phyloP scores from a whole-genome alignment of 2,113 vertebrate genomes.

The Pterocles gutturalis region DNA sequence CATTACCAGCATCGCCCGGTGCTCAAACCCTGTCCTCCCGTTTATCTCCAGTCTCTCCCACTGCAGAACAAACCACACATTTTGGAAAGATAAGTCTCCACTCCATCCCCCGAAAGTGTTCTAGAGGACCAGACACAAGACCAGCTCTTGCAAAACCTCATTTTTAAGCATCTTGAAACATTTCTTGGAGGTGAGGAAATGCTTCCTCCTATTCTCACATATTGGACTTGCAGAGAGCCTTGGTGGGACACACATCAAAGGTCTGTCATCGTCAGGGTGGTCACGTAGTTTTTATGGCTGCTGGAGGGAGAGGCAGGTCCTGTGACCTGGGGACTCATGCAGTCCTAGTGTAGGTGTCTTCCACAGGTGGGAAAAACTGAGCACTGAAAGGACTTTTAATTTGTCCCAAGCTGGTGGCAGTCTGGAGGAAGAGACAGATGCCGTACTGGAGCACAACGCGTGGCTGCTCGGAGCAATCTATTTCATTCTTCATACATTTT shows the following conservation, averaged over 20 bases:
- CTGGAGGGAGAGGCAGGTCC: not conserved
- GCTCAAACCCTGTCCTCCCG: rapidly evolving
- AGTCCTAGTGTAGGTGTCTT: not conserved
- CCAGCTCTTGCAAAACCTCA: not conserved
- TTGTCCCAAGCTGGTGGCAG: not conserved
- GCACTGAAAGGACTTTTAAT: not conserved
- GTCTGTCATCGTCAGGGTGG: not conserved
- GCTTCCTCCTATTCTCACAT: not conserved
- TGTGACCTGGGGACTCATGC: not conserved
- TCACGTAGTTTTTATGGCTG: not conserved
- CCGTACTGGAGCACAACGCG: not conserved
- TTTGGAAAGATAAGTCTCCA: not conserved
- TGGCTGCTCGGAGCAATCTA: not conserved
- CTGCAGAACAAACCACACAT: not conserved
- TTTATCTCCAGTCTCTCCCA: not conserved
- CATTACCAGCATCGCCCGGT: not conserved
- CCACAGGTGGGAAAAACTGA: not conserved
- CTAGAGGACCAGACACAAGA: not conserved
- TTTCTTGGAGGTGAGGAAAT: not conserved
- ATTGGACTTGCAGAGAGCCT: not conserved
- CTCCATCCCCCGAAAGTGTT: not conserved
- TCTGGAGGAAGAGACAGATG: not conserved
- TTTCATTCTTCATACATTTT: constrained; percentile 3
- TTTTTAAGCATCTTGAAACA: not conserved
- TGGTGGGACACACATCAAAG: not conserved